Evolutionary conservation across 2,113 vertebrate species (phyloP).

Genomic region (Channa maculata): DNA sequence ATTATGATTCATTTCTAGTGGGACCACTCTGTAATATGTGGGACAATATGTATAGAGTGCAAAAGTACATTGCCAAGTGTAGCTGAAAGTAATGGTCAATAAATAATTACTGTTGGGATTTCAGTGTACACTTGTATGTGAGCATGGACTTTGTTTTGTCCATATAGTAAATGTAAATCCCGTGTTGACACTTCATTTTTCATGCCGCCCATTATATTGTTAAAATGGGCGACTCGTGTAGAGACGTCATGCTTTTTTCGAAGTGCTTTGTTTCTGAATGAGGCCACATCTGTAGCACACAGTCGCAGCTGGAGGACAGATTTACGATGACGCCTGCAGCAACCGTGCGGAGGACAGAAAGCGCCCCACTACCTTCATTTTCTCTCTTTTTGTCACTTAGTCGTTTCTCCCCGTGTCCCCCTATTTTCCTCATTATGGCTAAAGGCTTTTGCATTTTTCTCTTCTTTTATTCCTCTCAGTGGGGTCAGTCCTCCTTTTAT

Average conservation of each 20-base stretch:
- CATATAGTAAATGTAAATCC: not conserved
- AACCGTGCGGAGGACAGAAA: constrained; percentile 12
- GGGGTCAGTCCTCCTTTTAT: not conserved
- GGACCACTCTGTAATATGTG: too few relatives aligned
- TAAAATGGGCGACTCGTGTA: not conserved
- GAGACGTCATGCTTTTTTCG: constrained; percentile 4
- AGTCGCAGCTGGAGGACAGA: constrained; percentile 34
- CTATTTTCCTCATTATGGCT: constrained; percentile 1
- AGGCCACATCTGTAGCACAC: constrained; percentile 4
- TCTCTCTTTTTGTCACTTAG: constrained; percentile 14
- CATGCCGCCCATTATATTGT: not conserved
- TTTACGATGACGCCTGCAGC: constrained; percentile 24
- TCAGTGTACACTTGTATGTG: too few relatives aligned
- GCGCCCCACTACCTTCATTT: constrained; percentile 3
- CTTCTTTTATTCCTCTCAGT: not conserved
- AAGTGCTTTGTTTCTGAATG: constrained; percentile 4
- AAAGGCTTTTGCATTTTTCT: not conserved
- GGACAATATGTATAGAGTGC: too few relatives aligned
- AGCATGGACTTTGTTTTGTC: not conserved
- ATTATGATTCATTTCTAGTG: too few relatives aligned
- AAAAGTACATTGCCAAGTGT: too few relatives aligned
- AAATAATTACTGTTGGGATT: too few relatives aligned
- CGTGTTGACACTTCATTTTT: not conserved
- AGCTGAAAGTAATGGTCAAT: too few relatives aligned
- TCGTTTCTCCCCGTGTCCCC: not conserved